Evolutionary conservation across 2,113 vertebrate genomes (phyloP), one percentile per base, ranked within the genome.

Genomic region (Oreotrochilus melanogaster): DNA sequence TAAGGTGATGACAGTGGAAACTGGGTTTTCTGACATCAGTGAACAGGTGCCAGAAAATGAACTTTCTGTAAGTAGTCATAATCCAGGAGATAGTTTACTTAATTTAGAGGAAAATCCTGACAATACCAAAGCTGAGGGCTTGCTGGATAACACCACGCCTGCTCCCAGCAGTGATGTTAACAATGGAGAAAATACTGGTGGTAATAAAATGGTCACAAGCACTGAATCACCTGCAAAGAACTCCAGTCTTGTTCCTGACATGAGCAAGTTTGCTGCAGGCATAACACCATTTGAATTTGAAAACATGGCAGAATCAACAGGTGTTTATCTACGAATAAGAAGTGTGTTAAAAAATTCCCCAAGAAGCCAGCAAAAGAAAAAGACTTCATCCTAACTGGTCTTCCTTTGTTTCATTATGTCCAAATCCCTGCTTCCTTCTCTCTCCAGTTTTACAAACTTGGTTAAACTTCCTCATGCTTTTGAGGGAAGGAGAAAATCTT

Each of bases 221-320:
- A 64, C 60, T 18, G 64, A 90, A 4, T 28, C 80, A 0, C 75
- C 96, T 47, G 23, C 89, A 6, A 98, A 58, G 94, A 96, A 71
- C 14, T 98, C 95, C 31, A 93, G 83, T 91, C 88, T 98, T 5
- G 96, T 99, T 70, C 99, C 99, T 27, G 99, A 99, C 88, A 98
- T 99, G 96, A 99, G 98, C 96, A 99, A 97, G 91, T 99, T 99
- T 89, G 99, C 99, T 22, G 98, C 94, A 9, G 99, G 99, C 27
- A 99, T 99, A 22, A 98, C 99, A 31, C 99, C 99, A 0, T 99
- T 99, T 78, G 99, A 99, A 64, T 99, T 98, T 88, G 99, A 99
- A 28, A 99, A 99, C 45, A 99, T 99, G 95, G 98, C 99, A 5
- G 99, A 99, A 82, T 98, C 99, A 5, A 99, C 99, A 1, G 99